Base-by-base conservation (phyloP, 2,888 invertebrate genomes). In the Drosophila yooni region DNA sequence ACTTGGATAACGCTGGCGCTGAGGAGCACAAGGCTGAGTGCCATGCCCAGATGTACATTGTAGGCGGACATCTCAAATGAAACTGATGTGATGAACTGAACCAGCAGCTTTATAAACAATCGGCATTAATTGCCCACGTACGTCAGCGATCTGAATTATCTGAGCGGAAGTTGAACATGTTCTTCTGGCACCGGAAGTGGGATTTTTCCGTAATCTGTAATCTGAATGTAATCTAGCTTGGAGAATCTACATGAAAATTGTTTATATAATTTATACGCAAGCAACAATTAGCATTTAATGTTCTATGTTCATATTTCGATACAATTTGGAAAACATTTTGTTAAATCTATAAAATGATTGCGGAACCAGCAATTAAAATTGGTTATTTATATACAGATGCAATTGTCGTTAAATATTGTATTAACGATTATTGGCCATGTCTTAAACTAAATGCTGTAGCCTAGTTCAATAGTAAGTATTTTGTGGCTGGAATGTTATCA, bases 401-500 rank as follows among this genome's bases (percentile, higher is more conserved):
- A 43, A 10, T n/a, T 57, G 29, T 18, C 27, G 13, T 15, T 52
- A 68, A 84, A 71, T 56, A 27, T 29, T 18, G 36, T 38, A 38
- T n/a, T 5, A 15, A 57, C 29, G 48, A 76, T 67, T 53, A 25
- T 52, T 62, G 67, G 57, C 66, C 59, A 53, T 67, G 65, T 53
- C 70, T 83, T 73, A 56, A 59, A 56, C 46, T 70, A 64, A 56
- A 52, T 58, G 64, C 60, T 54, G 52, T 65, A 61, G 54, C 46
- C 46, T 61, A 48, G 62, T 72, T 72, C 46, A 62, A 57, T 36
- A 68, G 43, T 66, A 56, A 63, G 71, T 60, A 53, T 70, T 57
- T 59, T 81, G 61, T 70, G 73, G 73, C 70, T 80, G 89, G 89
- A 85, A 89, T 85, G 84, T 85, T 73, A 69, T 63, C 63, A 73